Evolutionary conservation across 2,888 invertebrate species (phyloP).

Genomic region (Drosophila sordidapex): DNA sequence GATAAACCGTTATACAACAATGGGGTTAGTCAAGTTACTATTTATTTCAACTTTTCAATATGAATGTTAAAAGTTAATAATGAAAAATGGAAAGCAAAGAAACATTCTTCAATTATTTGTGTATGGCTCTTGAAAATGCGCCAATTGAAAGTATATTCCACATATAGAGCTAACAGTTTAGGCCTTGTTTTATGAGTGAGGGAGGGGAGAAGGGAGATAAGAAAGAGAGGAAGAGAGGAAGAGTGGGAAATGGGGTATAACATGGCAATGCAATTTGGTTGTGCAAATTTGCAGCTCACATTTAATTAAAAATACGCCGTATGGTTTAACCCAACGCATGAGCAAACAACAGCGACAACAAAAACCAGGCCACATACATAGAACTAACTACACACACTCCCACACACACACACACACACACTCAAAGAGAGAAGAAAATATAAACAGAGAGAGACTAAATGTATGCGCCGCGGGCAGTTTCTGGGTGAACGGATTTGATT

Average conservation of each 20-base stretch:
- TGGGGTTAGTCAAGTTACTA: neutral
- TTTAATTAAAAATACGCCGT: slow-evolving; percentile 64
- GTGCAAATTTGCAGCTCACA: slow-evolving; percentile 63
- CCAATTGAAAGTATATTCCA: neutral
- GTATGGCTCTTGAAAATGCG: neutral
- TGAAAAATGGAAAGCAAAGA: neutral
- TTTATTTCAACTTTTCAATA: neutral
- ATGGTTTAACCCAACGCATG: slow-evolving; percentile 26
- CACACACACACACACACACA: slow-evolving; percentile 1
- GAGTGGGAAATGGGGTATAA: slow-evolving; percentile 17
- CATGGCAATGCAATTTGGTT: slow-evolving; percentile 60
- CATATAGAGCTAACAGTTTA: neutral
- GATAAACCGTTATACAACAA: neutral
- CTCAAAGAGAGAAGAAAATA: no score
- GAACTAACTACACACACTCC: slow-evolving; percentile 34
- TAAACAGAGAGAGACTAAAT: neutral
- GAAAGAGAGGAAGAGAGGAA: neutral
- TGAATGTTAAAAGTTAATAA: neutral
- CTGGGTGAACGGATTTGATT: slow-evolving; percentile 64
- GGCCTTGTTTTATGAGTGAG: neutral
- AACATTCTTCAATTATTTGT: neutral
- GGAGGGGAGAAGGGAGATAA: neutral
- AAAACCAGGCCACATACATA: slow-evolving; percentile 28
- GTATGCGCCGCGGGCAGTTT: slow-evolving; percentile 35
- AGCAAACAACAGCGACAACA: slow-evolving; percentile 30